phyloP scores from a whole-genome alignment of 2,797 vertebrate genomes.

The Platyrinchus mystaceus region DNA sequence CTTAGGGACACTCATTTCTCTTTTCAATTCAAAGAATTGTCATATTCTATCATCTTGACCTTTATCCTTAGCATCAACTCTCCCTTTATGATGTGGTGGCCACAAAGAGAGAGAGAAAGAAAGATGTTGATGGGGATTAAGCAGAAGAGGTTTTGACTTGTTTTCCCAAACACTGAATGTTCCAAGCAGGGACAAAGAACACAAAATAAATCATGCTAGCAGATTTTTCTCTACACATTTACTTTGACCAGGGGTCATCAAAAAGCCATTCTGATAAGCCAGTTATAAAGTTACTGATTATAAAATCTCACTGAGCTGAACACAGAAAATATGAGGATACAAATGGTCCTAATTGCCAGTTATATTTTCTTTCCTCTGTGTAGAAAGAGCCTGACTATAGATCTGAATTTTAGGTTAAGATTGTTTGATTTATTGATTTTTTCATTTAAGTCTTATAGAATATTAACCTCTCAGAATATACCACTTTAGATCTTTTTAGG shows the following conservation, averaged over 20 bases:
- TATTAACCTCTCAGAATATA: not conserved
- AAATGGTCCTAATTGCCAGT: not conserved
- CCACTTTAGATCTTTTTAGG: not conserved
- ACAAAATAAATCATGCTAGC: not conserved
- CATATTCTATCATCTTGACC: slow-evolving; percentile 29
- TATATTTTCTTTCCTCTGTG: not conserved
- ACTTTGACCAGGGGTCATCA: not conserved
- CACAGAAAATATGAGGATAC: not conserved
- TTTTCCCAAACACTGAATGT: not conserved
- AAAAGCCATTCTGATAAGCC: not conserved
- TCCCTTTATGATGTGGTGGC: not conserved
- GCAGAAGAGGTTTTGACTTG: not conserved
- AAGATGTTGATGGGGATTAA: not conserved
- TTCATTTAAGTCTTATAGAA: not conserved
- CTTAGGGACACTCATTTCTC: not conserved
- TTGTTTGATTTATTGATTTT: not conserved
- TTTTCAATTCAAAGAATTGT: slow-evolving; percentile 23
- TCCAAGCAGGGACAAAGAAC: not conserved
- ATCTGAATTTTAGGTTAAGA: slow-evolving; percentile 12
- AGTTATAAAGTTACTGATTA: not conserved
- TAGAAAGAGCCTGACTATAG: not conserved
- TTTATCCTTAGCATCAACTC: slow-evolving; percentile 4
- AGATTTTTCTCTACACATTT: not conserved
- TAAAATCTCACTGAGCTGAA: not conserved
- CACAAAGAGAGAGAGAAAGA: not conserved